Base-by-base conservation (phyloP, 2,888 invertebrate genomes). In the Ctenicera cuprea region DNA sequence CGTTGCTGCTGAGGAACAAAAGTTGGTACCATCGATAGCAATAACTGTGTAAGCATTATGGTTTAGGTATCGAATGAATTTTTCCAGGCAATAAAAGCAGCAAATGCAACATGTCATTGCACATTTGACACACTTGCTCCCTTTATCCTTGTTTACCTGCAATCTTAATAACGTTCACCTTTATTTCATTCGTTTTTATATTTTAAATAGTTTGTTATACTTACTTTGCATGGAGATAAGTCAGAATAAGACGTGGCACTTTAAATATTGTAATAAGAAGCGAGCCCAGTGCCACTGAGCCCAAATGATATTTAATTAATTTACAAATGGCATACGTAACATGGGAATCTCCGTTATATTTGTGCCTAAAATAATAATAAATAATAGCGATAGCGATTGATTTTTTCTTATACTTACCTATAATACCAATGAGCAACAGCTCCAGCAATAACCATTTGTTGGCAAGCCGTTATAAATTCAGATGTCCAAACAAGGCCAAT, bases 361-460 rank as follows among this genome's bases (percentile, higher is more conserved):
- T 92, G 37, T 94, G 93, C 82, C 92, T 92, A 85, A 66, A 88
- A 88, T 66, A 75, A 76, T 54, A 64, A 30, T 41, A 54, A 26
- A 3, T 3, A 26, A 30, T 8, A 18, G 16, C 8, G 12, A 18
- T 18, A 4, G 16, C 16, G 3, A 54, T 26, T 5, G 3, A 16
- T 3, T 2, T 48, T 3, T 18, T 1, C 3, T 7, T 22, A 1
- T n/a, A 12, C n/a, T 22, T 59, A 71, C 95, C 92, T 92, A 80
- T 98, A 98, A 86, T 97, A 98, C 98, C 98, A 98, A 82, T 93
- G 94, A 0, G 97, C 95, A 0, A 98, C 97, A 18, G 97, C 93
- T 11, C 97, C 97, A 16, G 97, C 95, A 76, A 98, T 93, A 1
- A 97, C 94, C 92, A 98, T 95, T 85, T 96, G 95, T 86, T 98